Evolutionary conservation across 2,888 invertebrate genomes (phyloP), one percentile per base, ranked within the genome.

Genomic region (Subacronicta megacephala): DNA sequence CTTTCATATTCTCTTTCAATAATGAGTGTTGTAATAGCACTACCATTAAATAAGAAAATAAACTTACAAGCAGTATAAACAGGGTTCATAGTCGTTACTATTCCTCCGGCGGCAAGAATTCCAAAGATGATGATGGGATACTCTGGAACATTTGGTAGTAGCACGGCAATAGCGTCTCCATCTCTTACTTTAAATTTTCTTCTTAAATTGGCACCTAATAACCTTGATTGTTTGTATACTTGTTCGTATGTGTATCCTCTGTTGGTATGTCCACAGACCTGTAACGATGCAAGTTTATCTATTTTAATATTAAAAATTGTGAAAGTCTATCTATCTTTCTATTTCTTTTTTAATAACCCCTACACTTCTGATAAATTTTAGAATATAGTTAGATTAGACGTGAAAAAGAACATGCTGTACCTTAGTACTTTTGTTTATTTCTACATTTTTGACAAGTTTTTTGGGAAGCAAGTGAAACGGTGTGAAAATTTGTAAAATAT

Each of bases 121-220:
- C 96, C 97, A 54, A 96, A 84, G 1, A 95, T 78, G 1, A 95
- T 94, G 10, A 96, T 92, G 0, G 96, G 94, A 77, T 95, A 96
- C 83, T 97, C 97, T 0, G 97, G 97, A 29, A 95, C 77, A 84
- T 97, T 97, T 7, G 96, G 96, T 63, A 97, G 81, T 50, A 96
- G 93, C 16, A 97, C 63, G 0, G 96, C 96, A 12, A 97, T 80
- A 0, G 96, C 95, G 75, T 97, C 96, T 0, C 95, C 95, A 44
- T 94, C 90, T 55, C 88, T 88, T 2, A 97, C 77, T 51, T 96
- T 95, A 26, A 96, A 94, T 73, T 95, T 95, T 29, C 91, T 92
- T 59, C 96, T 93, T 26, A 97, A 88, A 61, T 95, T 94, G 0
- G 95, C 94, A 0, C 95, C 95, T 31, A 97, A 93, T 62, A 95